A percentile compares a stretch with the other conserved stretches of the same genome.
These are phyloP conservation scores for Cheirogaleus medius DNA, from an alignment of 2,113 vertebrate species.

Conservation along the genomic window DNA sequence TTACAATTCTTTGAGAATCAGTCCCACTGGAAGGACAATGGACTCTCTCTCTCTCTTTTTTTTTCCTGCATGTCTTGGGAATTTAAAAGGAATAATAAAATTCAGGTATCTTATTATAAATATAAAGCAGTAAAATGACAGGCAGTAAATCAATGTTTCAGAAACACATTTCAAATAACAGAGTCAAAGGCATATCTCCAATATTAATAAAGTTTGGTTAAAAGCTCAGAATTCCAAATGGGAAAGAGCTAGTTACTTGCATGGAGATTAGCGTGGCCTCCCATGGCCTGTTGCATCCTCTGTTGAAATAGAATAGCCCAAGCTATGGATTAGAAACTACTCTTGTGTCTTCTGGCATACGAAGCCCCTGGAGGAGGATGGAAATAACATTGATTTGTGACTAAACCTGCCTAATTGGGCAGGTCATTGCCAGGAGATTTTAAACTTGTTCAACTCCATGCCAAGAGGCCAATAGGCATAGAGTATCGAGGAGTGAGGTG, in stretches of 20 bases:
- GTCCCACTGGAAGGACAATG: background rate
- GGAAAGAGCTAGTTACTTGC: background rate
- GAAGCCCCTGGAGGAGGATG: background rate
- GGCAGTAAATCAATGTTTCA: background rate
- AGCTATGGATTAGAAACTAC: background rate
- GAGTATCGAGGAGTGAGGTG: background rate
- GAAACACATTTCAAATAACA: slow-evolving; percentile 11
- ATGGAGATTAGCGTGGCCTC: background rate
- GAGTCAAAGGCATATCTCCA: background rate
- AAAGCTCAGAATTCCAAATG: background rate
- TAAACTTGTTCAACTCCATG: background rate
- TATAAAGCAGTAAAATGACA: background rate
- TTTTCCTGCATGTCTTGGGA: background rate
- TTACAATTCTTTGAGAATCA: background rate
- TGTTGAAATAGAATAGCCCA: background rate
- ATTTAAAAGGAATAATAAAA: slow-evolving; percentile 24
- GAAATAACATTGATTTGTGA: background rate
- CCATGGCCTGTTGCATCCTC: background rate
- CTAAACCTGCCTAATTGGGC: background rate
- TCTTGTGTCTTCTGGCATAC: background rate
- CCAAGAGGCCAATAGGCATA: background rate
- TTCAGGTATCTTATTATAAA: slow-evolving; percentile 29
- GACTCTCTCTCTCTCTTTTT: background rate
- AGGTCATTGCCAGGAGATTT: background rate
- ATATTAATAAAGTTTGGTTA: background rate